Base-by-base conservation (phyloP, 2,888 invertebrate genomes). In the Linyphia triangularis region DNA sequence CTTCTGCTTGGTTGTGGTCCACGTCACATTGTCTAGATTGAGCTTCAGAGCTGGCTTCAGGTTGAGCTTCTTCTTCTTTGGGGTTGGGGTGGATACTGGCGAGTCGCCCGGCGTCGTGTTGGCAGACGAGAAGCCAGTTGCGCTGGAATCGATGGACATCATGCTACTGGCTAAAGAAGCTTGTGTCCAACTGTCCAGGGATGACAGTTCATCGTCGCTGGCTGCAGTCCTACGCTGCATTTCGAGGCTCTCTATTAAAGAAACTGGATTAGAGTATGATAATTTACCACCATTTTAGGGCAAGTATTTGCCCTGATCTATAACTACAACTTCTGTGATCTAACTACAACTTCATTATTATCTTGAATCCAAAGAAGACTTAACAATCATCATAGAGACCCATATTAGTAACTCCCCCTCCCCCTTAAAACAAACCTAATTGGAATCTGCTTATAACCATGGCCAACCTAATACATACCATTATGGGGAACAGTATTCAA, bases 1-100 rank as follows among this genome's bases (percentile, higher is more conserved):
- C 43, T 73, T 86, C 22, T 83, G 57, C 26, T 86, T 79, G 9
- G 89, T 67, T 0, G 69, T 67, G 3, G 83, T 88, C 89, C 89
- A 89, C 1, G 89, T 89, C 26, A 72, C 57, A 19, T 86, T 77
- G 26, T 89, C 89, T 33, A 89, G 26, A 43, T 73, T 86, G 3
- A 89, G 40, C 22, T 89, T 86, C 19, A 89, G 26, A 1, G 89
- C 83, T 33, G 89, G 89, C 33, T 89, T 89, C 22, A 77, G n/a
- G 57, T 43, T 75, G 4, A 88, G 43, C 19, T 83, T 85, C 16
- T 89, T 89, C 69, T 72, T 86, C 28, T 83, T 83, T 2, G 51
- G 13, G 4, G 43, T 65, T 0, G 89, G 89, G 0, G 89, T 85
- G 6, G 77, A 57, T 0, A 37, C 7, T 0, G 89, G 89, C 0